phyloP scores from a whole-genome alignment of 2,797 vertebrate species.

The Phalloptychus januarius region DNA sequence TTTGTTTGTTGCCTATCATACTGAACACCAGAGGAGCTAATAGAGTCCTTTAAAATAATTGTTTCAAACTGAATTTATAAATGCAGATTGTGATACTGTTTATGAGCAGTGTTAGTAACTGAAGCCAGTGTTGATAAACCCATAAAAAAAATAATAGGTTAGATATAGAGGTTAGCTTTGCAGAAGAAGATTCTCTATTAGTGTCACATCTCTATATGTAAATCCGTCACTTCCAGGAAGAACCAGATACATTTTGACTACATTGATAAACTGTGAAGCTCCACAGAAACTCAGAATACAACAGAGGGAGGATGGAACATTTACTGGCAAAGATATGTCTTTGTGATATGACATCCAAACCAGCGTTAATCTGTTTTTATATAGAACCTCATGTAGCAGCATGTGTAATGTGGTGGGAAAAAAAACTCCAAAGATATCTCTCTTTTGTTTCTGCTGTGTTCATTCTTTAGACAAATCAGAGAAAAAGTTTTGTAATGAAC shows the following conservation, averaged over 20 bases:
- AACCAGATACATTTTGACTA: neutral
- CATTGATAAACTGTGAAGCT: neutral
- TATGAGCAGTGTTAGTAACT: neutral
- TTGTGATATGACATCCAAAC: neutral
- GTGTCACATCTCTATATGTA: neutral
- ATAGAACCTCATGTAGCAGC: neutral
- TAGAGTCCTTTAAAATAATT: neutral
- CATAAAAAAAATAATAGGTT: neutral
- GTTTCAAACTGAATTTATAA: neutral
- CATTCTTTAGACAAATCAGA: neutral
- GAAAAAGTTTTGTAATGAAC: neutral
- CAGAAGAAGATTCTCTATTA: neutral
- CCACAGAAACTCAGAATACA: neutral
- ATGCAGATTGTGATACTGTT: neutral
- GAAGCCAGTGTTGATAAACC: neutral
- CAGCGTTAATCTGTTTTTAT: neutral
- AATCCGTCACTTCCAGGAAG: neutral
- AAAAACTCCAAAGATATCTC: neutral
- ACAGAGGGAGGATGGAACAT: neutral
- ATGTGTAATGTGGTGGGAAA: neutral
- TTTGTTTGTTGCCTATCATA: neutral
- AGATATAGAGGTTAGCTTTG: neutral
- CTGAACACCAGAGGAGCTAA: neutral
- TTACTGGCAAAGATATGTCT: neutral
- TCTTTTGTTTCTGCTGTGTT: neutral